These are phyloP conservation scores for Keiferia lycopersicella DNA, from an alignment of 2,888 invertebrate species.

Conservation along the genomic window DNA sequence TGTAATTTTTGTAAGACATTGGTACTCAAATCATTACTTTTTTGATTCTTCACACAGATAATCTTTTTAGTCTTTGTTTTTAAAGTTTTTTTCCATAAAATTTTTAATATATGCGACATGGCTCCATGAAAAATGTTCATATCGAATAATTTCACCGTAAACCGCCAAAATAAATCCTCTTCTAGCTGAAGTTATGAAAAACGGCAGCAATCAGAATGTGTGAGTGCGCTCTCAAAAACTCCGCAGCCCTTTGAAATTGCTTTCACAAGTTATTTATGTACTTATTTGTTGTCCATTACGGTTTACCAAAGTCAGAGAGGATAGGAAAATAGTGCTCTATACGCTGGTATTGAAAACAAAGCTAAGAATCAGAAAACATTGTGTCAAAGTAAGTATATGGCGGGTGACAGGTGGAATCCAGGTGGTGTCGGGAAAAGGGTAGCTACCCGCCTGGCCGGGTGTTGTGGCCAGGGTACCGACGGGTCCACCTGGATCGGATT, in stretches of 20 bases:
- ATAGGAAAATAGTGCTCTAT: not conserved
- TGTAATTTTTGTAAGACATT: no score
- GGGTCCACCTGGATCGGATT: no score
- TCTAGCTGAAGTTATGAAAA: slow-evolving; percentile 42
- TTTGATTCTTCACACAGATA: no score
- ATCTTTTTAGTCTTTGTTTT: no score
- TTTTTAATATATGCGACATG: not conserved
- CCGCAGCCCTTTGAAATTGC: not conserved
- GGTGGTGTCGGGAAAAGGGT: no score
- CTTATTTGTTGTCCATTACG: not conserved
- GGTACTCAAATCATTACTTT: no score
- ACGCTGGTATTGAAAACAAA: not conserved
- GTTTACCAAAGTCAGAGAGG: not conserved
- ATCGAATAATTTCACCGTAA: slow-evolving; percentile 19
- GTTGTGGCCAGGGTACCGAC: no score
- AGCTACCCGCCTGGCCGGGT: no score
- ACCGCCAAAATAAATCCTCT: slow-evolving; percentile 34
- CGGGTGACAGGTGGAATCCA: no score
- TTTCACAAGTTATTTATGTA: not conserved
- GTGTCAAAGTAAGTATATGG: no score
- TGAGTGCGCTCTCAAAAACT: slow-evolving; percentile 39
- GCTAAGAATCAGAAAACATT: not conserved
- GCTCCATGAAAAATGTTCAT: not conserved
- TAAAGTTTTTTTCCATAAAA: no score
- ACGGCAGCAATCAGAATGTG: slow-evolving; percentile 52